These are phyloP conservation scores for Ophiothrix spiculata DNA, from an alignment of 35 echinoderm and acorn worm genomes.

Conservation along the genomic window DNA sequence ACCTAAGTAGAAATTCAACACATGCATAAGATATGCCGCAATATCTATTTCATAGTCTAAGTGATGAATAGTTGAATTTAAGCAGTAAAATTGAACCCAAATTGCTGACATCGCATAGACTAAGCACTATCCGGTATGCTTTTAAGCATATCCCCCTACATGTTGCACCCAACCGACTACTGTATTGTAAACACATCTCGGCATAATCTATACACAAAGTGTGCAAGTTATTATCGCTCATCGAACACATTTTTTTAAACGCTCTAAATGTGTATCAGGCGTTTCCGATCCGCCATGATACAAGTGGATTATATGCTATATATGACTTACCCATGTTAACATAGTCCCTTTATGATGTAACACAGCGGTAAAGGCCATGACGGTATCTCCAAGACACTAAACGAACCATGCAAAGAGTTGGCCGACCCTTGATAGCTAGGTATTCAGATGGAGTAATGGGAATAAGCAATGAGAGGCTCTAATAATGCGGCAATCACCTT, in stretches of 20 bases:
- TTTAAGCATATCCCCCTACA: too few relatives aligned
- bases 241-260: neutral
- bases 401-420: neutral
- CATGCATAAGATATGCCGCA: too few relatives aligned
- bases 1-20: too few relatives aligned
- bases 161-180: neutral
- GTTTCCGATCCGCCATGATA: neutral
- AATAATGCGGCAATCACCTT: conserved; percentile 4
- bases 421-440: neutral
- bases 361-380: conserved; percentile 7
- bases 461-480: conserved; percentile 5
- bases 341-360: neutral
- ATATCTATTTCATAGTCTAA: too few relatives aligned
- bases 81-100: too few relatives aligned
- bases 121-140: too few relatives aligned
- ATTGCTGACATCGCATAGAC: too few relatives aligned
- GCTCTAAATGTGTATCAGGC: too few relatives aligned
- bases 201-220: neutral
- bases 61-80: too few relatives aligned
- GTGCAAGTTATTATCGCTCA: neutral
- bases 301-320: neutral
- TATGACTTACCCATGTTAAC: conserved; percentile 5
- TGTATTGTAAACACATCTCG: neutral
- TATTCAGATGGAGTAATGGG: neutral
- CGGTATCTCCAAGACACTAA: conserved; percentile 14